Evolutionary conservation across 2,797 vertebrate genomes (phyloP), one percentile per base, ranked within the genome.

Genomic region (Gallinago nigripennis): DNA sequence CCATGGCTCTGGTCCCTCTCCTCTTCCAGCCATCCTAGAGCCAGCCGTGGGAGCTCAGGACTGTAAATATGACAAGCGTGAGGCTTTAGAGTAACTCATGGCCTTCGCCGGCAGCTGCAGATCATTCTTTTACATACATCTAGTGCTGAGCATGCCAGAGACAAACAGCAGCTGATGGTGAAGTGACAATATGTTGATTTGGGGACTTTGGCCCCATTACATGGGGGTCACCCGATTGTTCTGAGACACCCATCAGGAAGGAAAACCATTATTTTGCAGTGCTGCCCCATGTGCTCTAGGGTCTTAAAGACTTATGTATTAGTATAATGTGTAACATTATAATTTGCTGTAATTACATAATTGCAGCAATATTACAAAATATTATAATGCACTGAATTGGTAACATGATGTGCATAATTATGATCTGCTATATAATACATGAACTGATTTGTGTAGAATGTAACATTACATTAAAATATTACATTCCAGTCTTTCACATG

Each of bases 311-410:
- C 30, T 83, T 81, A 30, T 5, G 12, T n/a, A 78, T 92, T 83
- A 92, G 41, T 69, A 64, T 61, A 91, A 50, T 68, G 82, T 21
- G 25, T 28, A 94, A 68, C 45, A 58, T 68, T 35, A 82, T 83
- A 81, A 92, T 90, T 75, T 81, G 16, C 46, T 90, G 30, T 54
- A 95, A 83, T 91, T 86, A 92, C 58, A 53, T 75, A 94, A 94
- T 94, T 92, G 86, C 54, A 91, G 30, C 33, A 89, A 90, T 65
- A 86, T 85, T 92, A 78, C 28, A 70, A 92, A 92, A 76, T 75
- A 88, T 73, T 93, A 58, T 72, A 90, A 84, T 37, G 65, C 56
- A 82, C 82, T 70, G 86, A 85, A 90, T 75, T 58, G 50, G 65
- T 83, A 72, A 88, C 23, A 85, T 88, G 92, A 78, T 68, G 35